phyloP scores from a whole-genome alignment of 2,113 vertebrate genomes.

The Corydoras sp. region DNA sequence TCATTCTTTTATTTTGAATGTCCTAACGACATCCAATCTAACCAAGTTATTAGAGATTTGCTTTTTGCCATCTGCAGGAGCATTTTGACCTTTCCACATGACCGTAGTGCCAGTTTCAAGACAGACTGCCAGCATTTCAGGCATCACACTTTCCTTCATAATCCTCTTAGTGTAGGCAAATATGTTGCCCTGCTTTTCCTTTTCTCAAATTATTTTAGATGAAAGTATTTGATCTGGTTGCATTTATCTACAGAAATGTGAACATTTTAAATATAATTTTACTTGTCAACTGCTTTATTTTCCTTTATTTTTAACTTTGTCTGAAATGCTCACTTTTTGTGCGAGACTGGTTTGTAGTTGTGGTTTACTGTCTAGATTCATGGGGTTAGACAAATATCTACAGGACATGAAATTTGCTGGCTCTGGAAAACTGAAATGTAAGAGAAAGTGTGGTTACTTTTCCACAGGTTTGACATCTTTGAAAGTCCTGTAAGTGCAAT shows the following conservation, averaged over 20 bases:
- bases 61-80: conserved; percentile 26
- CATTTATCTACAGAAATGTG: no score
- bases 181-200: conserved; percentile 4
- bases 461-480: conserved; percentile 19
- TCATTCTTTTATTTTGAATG: neutral
- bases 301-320: conserved; percentile 6
- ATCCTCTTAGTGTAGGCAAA: conserved; percentile 3
- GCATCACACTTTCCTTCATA: conserved; percentile 36
- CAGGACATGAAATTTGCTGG: conserved; percentile 23
- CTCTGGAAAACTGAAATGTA: conserved; percentile 20
- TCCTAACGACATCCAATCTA: conserved; percentile 15
- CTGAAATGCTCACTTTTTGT: conserved; percentile 24
- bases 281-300: neutral
- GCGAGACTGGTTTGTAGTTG: conserved; percentile 35
- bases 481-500: neutral
- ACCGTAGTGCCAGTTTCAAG: conserved; percentile 21
- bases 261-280: no score
- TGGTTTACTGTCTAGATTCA: conserved; percentile 37
- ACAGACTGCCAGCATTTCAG: conserved; percentile 14
- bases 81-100: conserved; percentile 27
- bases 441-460: neutral
- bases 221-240: no score
- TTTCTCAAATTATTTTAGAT: neutral
- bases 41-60: conserved; percentile 31
- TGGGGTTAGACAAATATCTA: conserved; percentile 26